Evolutionary conservation across 2,113 vertebrate species (phyloP), one percentile per base, ranked within the genome.

Genomic region (Crotalus viridis): DNA sequence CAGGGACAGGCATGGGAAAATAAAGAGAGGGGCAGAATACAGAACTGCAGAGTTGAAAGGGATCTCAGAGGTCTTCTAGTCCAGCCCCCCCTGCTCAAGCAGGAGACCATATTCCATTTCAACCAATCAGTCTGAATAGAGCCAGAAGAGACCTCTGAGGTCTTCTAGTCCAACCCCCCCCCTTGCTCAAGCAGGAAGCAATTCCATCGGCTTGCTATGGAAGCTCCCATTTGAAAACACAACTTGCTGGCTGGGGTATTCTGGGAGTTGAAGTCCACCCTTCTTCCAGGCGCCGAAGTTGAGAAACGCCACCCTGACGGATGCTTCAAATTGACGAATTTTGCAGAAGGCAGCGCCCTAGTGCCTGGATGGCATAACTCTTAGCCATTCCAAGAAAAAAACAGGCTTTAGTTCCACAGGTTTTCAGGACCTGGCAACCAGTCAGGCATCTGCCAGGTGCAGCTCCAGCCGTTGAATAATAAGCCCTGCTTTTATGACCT

Each of bases 401-500:
- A 46, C 92, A 90, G 93, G 94, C 48, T 51, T 51, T 51, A 8
- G 48, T 51, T 51, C 0, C 89, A 93, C 91, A 93, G 39, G 92
- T 39, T 85, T 89, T 55, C 0, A 57, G 91, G 54, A 90, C 94
- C 81, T 93, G 95, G 93, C 94, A 64, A 13, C 64, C 5, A 89
- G 89, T 95, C 93, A 96, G 97, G 61, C 97, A 57, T 86, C 92
- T 92, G 87, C 55, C 0, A 94, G 94, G 91, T 89, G 1, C 3
- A 59, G 56, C 5, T 95, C 74, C 94, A 95, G 17, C 24, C 26
- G 24, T 26, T 64, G 85, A 95, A 96, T 54, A 95, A 95, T 59
- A 94, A 93, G 90, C 93, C 91, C 92, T 64, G 59, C 86, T 93
- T 94, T 96, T 94, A 96, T 92, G 88, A 95, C 95, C 95, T 94